These are phyloP conservation scores for Naja naja DNA, from an alignment of 2,113 vertebrate species.

Conservation along the genomic window DNA sequence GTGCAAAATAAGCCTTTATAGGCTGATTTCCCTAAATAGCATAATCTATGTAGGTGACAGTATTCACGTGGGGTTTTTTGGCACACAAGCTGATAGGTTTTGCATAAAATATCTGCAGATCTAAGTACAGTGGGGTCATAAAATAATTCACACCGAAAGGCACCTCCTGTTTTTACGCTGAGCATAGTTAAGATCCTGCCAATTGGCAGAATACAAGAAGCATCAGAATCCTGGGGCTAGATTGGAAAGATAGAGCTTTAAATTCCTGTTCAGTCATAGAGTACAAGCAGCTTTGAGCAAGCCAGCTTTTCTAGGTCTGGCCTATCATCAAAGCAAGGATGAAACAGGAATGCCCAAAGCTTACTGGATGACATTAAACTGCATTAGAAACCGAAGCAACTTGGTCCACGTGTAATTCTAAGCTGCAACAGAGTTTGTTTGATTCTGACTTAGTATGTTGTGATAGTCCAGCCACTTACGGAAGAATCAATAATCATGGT, in stretches of 20 bases:
- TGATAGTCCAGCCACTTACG: neutral
- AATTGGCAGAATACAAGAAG: neutral
- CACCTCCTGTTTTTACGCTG: neutral
- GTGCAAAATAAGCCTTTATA: constrained; percentile 1
- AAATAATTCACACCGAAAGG: neutral
- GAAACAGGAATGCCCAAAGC: neutral
- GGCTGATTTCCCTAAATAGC: neutral
- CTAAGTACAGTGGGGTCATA: neutral
- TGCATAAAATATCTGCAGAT: neutral
- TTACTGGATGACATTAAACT: neutral
- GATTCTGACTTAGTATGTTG: neutral
- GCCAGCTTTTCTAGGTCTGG: neutral
- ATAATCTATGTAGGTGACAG: constrained; percentile 8
- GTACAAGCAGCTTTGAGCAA: neutral
- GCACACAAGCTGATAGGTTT: neutral
- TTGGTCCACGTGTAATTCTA: neutral
- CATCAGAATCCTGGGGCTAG: neutral
- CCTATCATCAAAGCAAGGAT: neutral
- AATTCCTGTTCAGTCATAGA: neutral
- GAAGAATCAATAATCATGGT: neutral
- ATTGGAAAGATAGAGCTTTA: neutral
- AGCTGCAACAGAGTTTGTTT: neutral
- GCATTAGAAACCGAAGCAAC: neutral
- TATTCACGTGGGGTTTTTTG: neutral
- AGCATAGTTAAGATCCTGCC: neutral